phyloP scores from a whole-genome alignment of 1,140 invertebrate species.

The Zaprionus davidi region DNA sequence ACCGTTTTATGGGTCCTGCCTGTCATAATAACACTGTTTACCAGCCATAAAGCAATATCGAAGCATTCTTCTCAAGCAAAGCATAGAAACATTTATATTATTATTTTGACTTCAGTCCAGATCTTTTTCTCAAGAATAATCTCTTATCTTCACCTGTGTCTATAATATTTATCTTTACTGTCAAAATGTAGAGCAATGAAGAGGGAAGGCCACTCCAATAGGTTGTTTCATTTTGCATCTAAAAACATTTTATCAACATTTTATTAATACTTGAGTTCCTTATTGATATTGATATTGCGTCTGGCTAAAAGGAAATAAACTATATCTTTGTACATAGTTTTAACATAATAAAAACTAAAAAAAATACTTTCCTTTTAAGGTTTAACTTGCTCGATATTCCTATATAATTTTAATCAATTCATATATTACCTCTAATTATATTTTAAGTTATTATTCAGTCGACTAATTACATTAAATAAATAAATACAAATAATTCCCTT shows the following conservation, averaged over 20 bases:
- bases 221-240: neutral
- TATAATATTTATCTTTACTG: constrained; percentile 21
- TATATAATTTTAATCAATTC: too few species aligned
- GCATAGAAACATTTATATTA: constrained; percentile 31
- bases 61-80: constrained; percentile 20
- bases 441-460: too few species aligned
- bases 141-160: constrained; percentile 17
- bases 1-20: constrained; percentile 55
- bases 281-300: neutral
- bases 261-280: neutral
- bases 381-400: too few species aligned
- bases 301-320: neutral
- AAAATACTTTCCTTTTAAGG: neutral
- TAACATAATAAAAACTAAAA: too few species aligned
- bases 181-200: neutral
- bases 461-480: too few species aligned
- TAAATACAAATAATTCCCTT: neutral
- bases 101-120: constrained; percentile 1
- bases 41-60: constrained; percentile 59
- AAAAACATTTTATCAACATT: neutral
- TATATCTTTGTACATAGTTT: neutral
- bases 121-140: constrained; percentile 13
- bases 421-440: too few species aligned
- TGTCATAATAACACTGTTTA: constrained; percentile 43
- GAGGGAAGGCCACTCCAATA: constrained; percentile 6